Percentiles rank a stretch among this genome's conserved stretches.
These are phyloP conservation scores for Hymenopus coronatus DNA, from an alignment of 2,888 invertebrate genomes.

Conservation along the genomic window DNA sequence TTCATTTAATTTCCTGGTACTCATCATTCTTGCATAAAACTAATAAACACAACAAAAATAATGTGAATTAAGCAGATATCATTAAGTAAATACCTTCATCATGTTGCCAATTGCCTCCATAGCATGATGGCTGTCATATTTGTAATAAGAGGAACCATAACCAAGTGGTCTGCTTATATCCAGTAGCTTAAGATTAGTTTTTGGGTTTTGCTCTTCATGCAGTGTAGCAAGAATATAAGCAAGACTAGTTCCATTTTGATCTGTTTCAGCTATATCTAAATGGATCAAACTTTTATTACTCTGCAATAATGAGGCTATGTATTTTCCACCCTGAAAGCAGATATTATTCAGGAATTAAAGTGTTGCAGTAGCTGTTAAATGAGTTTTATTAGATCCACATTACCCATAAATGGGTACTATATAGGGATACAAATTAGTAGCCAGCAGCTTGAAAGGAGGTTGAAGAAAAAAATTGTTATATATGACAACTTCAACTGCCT, in stretches of 20 bases:
- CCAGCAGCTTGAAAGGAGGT: too few relatives aligned
- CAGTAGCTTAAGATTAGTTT: slow-evolving; percentile 43
- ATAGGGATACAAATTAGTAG: too few relatives aligned
- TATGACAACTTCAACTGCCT: too few relatives aligned
- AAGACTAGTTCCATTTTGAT: slow-evolving; percentile 56
- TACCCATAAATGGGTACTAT: too few relatives aligned
- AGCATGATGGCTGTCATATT: slow-evolving; percentile 42
- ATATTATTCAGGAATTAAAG: too few relatives aligned
- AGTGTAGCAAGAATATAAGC: slow-evolving; percentile 52
- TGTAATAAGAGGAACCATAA: slow-evolving; percentile 37
- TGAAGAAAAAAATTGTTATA: too few relatives aligned
- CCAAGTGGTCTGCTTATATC: slow-evolving; percentile 48
- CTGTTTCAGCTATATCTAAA: slow-evolving; percentile 58
- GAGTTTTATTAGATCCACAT: too few relatives aligned
- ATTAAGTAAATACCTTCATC: slow-evolving; percentile 41
- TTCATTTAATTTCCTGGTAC: too few relatives aligned
- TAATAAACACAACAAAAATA: too few relatives aligned
- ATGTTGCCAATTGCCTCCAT: slow-evolving; percentile 43
- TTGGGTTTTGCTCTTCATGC: slow-evolving; percentile 45
- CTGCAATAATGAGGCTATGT: slow-evolving; percentile 52
- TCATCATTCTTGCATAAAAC: too few relatives aligned
- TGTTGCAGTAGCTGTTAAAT: too few relatives aligned
- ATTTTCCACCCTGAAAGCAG: slow-evolving; percentile 48
- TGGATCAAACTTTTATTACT: slow-evolving; percentile 50
- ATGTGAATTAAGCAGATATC: not conserved